Conservation (phyloP, 92 coral and sea anemone species). For the Micromussa lordhowensis region DNA sequence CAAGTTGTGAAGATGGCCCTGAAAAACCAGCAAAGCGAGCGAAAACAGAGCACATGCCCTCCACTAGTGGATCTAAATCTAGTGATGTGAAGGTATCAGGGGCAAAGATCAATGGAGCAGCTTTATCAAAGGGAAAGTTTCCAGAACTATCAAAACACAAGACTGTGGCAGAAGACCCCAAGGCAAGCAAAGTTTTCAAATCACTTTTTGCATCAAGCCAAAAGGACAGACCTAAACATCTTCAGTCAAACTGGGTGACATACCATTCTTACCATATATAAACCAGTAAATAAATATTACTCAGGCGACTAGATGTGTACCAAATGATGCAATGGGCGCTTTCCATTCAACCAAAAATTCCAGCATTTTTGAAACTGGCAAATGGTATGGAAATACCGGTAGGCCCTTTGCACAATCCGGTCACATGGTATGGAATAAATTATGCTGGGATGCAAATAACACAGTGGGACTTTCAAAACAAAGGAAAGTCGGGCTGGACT, state of each 20-base stretch:
- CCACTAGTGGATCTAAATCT: conserved; percentile 49
- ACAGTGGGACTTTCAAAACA: too few relatives aligned
- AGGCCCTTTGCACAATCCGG: too few relatives aligned
- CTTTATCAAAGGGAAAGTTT: conserved; percentile 72
- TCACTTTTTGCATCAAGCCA: conserved; percentile 91
- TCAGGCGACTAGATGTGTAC: too few relatives aligned
- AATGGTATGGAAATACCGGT: too few relatives aligned
- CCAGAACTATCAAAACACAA: conserved; percentile 90
- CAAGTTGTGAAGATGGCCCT: conserved; percentile 34
- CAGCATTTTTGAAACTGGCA: too few relatives aligned
- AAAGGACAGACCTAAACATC: conserved; percentile 88
- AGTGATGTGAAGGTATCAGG: conserved; percentile 49
- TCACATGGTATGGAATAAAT: too few relatives aligned
- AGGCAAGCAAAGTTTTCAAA: conserved; percentile 95
- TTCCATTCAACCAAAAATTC: too few relatives aligned
- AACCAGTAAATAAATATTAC: background rate
- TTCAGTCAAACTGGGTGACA: conserved; percentile 95
- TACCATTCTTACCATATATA: conserved; percentile 89
- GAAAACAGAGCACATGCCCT: conserved; percentile 58
- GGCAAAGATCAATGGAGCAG: conserved; percentile 53
- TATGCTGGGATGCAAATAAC: too few relatives aligned
- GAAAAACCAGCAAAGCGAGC: conserved; percentile 75
- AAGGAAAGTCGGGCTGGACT: too few relatives aligned
- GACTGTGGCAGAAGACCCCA: conserved; percentile 98
- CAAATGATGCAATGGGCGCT: too few relatives aligned